A percentile compares a stretch with the other conserved stretches of the same genome.
phyloP scores from a whole-genome alignment of 2,888 invertebrate genomes.

The Epistrophella euchroma region DNA sequence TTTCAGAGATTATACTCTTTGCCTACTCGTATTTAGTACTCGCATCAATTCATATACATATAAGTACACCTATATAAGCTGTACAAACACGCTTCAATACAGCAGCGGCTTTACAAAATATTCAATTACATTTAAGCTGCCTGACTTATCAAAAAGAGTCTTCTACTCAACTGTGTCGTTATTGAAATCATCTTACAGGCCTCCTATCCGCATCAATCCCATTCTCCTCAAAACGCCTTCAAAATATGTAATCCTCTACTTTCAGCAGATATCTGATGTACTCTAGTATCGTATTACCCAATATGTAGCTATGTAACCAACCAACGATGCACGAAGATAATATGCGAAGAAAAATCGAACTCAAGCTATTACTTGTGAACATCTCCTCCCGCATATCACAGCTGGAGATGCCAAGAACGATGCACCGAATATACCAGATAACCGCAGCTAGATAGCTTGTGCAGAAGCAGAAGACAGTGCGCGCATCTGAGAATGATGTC shows the following conservation, averaged over 20 bases:
- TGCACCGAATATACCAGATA: constrained; percentile 1
- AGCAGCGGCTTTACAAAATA: constrained; percentile 62
- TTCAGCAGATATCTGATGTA: constrained; percentile 43
- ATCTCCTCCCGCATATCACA: constrained; percentile 46
- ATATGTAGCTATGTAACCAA: constrained; percentile 7
- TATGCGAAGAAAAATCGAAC: constrained; percentile 42
- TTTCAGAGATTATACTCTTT: constrained; percentile 6
- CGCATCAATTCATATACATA: constrained; percentile 40
- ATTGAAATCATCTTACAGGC: constrained; percentile 63
- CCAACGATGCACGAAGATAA: constrained; percentile 52
- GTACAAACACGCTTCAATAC: constrained; percentile 66
- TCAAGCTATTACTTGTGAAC: constrained; percentile 2
- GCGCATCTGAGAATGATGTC: constrained; percentile 63
- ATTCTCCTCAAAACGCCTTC: constrained; percentile 33
- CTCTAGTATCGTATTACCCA: constrained; percentile 61
- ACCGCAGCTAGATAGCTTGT: no score
- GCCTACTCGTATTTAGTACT: constrained; percentile 32
- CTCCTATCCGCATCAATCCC: constrained; percentile 19
- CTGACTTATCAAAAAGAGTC: constrained; percentile 63
- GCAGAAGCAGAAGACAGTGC: background rate
- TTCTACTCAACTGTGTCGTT: background rate
- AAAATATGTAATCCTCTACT: constrained; percentile 65
- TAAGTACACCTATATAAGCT: constrained; percentile 35
- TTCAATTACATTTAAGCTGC: constrained; percentile 71
- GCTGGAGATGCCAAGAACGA: constrained; percentile 50